Percentiles rank a stretch among this genome's conserved stretches.
Evolutionary conservation across 1,140 invertebrate species (phyloP).

Genomic region (Trichonephila clavipes): DNA sequence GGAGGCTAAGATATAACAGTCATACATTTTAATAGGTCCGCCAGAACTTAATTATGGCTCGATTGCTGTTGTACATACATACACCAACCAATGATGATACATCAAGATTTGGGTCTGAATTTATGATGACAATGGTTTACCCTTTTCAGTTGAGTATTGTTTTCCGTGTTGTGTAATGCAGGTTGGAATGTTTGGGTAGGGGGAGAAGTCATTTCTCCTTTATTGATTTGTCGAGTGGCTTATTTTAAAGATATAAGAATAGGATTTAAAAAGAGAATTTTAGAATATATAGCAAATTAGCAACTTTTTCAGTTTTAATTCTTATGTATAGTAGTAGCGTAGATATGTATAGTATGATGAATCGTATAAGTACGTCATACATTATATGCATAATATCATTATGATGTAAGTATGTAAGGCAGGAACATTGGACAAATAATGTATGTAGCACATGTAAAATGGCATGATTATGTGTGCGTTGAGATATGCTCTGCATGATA

Average conservation of each 20-base stretch:
- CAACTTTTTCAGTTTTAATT: no score
- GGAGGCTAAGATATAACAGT: conserved; percentile 34
- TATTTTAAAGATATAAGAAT: not conserved
- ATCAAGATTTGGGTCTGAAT: not conserved
- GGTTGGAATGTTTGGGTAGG: not conserved
- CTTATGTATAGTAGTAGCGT: no score
- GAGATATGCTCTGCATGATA: no score
- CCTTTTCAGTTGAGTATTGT: not conserved
- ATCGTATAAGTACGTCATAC: no score
- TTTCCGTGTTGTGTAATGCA: not conserved
- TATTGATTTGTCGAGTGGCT: not conserved
- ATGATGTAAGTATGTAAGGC: no score
- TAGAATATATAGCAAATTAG: no score
- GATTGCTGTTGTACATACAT: not conserved
- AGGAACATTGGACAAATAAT: no score
- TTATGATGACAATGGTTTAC: conserved; percentile 21
- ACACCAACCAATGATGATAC: conserved; percentile 8
- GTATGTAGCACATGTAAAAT: no score
- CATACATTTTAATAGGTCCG: conserved; percentile 40
- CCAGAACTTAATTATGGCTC: conserved; percentile 9
- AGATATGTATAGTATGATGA: no score
- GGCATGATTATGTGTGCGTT: no score
- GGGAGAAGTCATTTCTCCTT: not conserved
- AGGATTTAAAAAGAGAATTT: no score
- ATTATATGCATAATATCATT: no score